phyloP scores from a whole-genome alignment of 2,888 invertebrate species.

The Drosophila anomelani region DNA sequence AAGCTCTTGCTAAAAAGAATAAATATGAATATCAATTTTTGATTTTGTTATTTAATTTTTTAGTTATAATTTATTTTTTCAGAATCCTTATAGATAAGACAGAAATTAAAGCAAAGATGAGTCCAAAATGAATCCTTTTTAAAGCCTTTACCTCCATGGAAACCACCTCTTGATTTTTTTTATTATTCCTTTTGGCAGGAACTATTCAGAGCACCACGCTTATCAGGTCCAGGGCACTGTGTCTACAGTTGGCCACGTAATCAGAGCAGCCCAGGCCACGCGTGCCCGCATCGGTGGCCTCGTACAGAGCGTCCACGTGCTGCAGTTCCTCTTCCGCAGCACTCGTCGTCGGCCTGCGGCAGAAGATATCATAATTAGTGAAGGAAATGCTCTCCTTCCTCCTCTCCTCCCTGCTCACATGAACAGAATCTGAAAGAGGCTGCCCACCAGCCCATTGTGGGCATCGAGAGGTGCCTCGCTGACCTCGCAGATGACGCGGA shows the following conservation, averaged over 20 bases:
- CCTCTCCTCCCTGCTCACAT: constrained; percentile 86
- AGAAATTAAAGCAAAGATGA: not conserved
- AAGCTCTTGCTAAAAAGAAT: not conserved
- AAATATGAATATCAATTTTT: not conserved
- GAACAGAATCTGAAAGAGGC: constrained; percentile 88
- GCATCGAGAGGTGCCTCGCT: constrained; percentile 82
- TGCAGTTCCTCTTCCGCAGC: constrained; percentile 64
- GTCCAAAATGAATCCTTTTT: not conserved
- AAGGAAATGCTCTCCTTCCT: not conserved
- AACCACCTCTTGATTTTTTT: not conserved
- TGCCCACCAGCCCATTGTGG: constrained; percentile 88
- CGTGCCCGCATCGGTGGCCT: constrained; percentile 64
- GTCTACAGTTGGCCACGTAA: constrained; percentile 74
- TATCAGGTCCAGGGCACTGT: constrained; percentile 80
- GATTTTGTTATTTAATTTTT: not conserved
- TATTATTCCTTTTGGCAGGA: not conserved
- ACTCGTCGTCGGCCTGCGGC: constrained; percentile 79
- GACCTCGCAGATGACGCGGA: constrained; percentile 89
- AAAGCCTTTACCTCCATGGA: not conserved
- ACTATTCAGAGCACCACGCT: constrained; percentile 62
- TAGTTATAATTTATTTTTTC: not conserved
- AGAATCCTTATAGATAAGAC: not conserved
- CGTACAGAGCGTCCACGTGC: constrained; percentile 64
- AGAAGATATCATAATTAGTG: constrained; percentile 54
- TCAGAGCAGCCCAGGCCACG: constrained; percentile 62